Base-by-base conservation (phyloP, 2,888 invertebrate species). In the Drosophila mayaguana region DNA sequence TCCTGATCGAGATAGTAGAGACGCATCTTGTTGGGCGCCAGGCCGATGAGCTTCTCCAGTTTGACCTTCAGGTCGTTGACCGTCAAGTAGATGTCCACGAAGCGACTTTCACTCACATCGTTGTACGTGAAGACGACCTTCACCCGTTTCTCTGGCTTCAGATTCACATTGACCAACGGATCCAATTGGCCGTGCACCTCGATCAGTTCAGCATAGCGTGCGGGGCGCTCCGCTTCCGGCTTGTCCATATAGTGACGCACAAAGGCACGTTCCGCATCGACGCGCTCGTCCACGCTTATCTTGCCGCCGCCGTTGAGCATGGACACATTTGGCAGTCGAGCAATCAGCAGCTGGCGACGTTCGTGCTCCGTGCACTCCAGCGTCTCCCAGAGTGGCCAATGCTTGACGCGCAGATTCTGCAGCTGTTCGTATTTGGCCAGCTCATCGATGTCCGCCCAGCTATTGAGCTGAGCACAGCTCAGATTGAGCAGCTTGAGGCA, bases 201-300 rank as follows among this genome's bases (percentile, higher is more conserved):
- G 48, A 97, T 95, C 77, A 98, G 94, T 92, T 98, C 97, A 91
- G 97, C 97, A 93, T 92, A 93, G 18, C 93, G 96, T 80, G 96
- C 95, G 12, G 97, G 97, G 42, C 96, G 94, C 88, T 97, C 96
- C 64, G 96, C 95, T 92, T 96, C 96, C 1, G 97, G 96, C 88
- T 96, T 96, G 91, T 97, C 96, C 96, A 97, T 96, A 92, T 97
- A 98, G 91, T 97, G 96, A 68, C 98, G 94, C 83, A 98, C 97
- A 93, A 98, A 98, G 76, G 98, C 97, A 70, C 98, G 94, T 92
- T 98, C 98, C 16, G 98, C 97, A 90, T 97, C 96, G 92, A 98
- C 98, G 66, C 98, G 94, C 92, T 98, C 98, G 81, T 97, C 96
- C 0, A 94, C 94, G 40, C 96, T 95, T 80, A 98, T 97, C 16